These are phyloP conservation scores for Alauda arvensis DNA, from an alignment of 2,797 vertebrate genomes.

Conservation along the genomic window DNA sequence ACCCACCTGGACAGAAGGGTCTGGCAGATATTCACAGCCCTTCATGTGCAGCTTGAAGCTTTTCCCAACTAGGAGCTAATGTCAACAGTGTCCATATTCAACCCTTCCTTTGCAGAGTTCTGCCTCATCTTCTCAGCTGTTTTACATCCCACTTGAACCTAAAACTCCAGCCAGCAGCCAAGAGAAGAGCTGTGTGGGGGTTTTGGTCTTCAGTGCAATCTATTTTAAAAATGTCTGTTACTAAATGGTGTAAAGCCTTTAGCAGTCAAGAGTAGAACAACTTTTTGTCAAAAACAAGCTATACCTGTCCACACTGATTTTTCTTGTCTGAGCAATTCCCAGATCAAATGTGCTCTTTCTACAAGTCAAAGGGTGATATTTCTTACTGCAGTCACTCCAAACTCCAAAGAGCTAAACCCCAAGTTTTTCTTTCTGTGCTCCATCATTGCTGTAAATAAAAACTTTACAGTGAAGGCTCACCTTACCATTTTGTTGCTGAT, in stretches of 20 bases:
- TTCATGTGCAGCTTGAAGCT: not conserved
- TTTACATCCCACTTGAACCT: not conserved
- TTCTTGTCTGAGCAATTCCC: slow-evolving; percentile 6
- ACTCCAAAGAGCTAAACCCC: not conserved
- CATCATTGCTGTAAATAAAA: not conserved
- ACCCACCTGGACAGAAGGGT: not conserved
- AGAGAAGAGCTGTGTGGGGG: not conserved
- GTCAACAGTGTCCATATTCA: not conserved
- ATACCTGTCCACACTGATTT: slow-evolving; percentile 15
- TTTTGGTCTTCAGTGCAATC: not conserved
- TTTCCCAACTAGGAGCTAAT: not conserved
- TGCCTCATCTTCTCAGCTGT: not conserved
- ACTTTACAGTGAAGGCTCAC: not conserved
- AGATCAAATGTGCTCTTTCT: slow-evolving; percentile 20
- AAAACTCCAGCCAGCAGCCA: not conserved
- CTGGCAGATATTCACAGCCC: not conserved
- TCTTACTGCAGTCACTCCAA: not conserved
- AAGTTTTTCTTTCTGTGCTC: not conserved
- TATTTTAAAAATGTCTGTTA: not conserved
- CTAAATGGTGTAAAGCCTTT: slow-evolving; percentile 9
- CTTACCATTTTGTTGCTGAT: not conserved
- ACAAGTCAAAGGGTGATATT: not conserved
- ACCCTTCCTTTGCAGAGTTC: not conserved
- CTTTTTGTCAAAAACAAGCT: slow-evolving; percentile 31
- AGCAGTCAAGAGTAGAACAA: not conserved